Evolutionary conservation across 2,888 invertebrate genomes (phyloP).

Genomic region (Oxystoma pomonae): DNA sequence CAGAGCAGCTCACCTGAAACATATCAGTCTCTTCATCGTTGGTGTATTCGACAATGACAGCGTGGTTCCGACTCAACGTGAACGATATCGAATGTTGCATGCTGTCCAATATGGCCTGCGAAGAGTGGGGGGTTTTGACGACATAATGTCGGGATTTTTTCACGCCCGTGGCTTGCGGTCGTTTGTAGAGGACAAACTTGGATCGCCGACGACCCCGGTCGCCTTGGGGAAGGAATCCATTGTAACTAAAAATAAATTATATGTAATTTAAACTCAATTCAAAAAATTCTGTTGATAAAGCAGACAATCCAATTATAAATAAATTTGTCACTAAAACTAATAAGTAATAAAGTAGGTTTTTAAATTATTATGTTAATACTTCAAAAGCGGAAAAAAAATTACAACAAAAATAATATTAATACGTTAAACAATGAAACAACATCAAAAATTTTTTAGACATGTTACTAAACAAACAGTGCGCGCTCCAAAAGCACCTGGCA

Average conservation of each 20-base stretch:
- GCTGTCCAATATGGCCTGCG: constrained; percentile 90
- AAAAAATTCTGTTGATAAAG: no score
- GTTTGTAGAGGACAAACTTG: constrained; percentile 87
- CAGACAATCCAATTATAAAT: no score
- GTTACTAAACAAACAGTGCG: no score
- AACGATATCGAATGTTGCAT: constrained; percentile 96
- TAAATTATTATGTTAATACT: no score
- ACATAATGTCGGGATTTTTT: constrained; percentile 93
- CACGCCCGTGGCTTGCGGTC: constrained; percentile 86
- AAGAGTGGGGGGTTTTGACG: constrained; percentile 92
- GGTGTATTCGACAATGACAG: constrained; percentile 97
- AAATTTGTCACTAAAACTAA: no score
- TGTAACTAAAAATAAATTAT: constrained; percentile 66
- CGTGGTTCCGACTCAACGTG: constrained; percentile 92
- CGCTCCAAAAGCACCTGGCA: no score
- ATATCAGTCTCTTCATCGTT: constrained; percentile 95
- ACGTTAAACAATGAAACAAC: no score
- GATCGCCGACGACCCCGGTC: constrained; percentile 91
- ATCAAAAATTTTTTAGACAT: no score
- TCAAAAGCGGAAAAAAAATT: no score
- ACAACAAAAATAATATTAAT: no score
- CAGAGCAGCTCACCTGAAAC: constrained; percentile 92
- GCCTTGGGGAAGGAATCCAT: constrained; percentile 85
- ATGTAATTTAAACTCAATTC: no score
- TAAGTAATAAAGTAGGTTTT: no score